Evolutionary conservation across 2,888 invertebrate species (phyloP).

Genomic region (Myathropa florea): DNA sequence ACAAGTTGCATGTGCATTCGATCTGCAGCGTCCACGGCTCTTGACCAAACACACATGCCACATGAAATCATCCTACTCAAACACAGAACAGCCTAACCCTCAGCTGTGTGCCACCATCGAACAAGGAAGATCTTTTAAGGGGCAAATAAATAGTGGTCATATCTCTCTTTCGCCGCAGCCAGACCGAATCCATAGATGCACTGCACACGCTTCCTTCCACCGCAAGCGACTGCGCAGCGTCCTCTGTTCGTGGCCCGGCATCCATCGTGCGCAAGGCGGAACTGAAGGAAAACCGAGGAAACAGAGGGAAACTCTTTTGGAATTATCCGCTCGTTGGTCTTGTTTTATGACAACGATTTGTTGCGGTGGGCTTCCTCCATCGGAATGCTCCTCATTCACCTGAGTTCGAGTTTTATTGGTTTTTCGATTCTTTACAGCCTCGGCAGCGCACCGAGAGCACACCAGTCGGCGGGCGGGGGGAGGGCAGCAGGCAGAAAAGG

Average conservation of each 20-base stretch:
- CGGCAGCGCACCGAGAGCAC: slow-evolving; percentile 14
- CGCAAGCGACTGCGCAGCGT: slow-evolving; percentile 11
- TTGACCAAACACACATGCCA: slow-evolving; percentile 41
- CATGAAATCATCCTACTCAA: slow-evolving; percentile 36
- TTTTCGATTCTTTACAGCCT: slow-evolving; percentile 64
- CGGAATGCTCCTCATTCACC: slow-evolving; percentile 68
- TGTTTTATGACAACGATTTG: slow-evolving; percentile 71
- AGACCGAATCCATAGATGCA: slow-evolving; percentile 50
- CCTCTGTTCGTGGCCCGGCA: neutral
- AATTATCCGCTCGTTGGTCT: slow-evolving; percentile 70
- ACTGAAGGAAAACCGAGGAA: slow-evolving; percentile 13
- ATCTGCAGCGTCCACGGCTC: neutral
- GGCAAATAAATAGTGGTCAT: slow-evolving; percentile 70
- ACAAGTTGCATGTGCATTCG: slow-evolving; percentile 23
- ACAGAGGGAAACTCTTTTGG: slow-evolving; percentile 60
- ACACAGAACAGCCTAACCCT: slow-evolving; percentile 14
- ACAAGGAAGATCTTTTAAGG: slow-evolving; percentile 70
- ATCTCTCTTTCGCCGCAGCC: slow-evolving; percentile 33
- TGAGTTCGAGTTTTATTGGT: slow-evolving; percentile 67
- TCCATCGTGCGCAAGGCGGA: no score
- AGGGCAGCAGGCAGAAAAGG: no score
- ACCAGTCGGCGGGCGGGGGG: no score
- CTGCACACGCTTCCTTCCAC: slow-evolving; percentile 55
- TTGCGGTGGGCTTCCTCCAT: slow-evolving; percentile 65
- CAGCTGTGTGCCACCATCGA: slow-evolving; percentile 55